Evolutionary conservation across 2,888 invertebrate genomes (phyloP).

Genomic region (Morinoia aosen): DNA sequence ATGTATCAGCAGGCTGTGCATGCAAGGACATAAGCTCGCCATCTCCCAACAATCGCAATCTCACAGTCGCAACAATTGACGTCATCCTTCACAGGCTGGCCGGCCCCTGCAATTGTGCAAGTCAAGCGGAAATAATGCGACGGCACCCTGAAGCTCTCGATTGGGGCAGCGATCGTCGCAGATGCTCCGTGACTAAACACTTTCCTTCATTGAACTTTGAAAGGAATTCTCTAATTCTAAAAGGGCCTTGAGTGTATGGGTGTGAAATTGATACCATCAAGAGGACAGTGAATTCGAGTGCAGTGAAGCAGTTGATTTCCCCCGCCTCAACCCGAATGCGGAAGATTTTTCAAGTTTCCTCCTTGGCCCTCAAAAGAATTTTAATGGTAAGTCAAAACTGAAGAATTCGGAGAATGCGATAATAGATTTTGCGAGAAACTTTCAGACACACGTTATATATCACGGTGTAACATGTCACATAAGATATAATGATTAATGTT

Average conservation of each 20-base stretch:
- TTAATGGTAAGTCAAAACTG: not conserved
- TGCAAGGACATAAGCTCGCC: not conserved
- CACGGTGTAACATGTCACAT: too few relatives aligned
- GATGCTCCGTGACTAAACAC: conserved; percentile 51
- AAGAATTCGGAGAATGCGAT: not conserved
- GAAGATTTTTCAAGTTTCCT: not conserved
- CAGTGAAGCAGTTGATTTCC: conserved; percentile 25
- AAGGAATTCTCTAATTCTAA: conserved; percentile 18
- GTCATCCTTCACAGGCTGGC: not conserved
- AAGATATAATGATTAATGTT: too few relatives aligned
- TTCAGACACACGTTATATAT: not conserved
- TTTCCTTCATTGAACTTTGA: conserved; percentile 16
- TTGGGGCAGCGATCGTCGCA: not conserved
- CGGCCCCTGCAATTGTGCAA: conserved; percentile 46
- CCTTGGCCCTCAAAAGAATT: not conserved
- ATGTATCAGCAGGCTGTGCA: conserved; percentile 34
- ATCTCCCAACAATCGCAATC: conserved; percentile 37
- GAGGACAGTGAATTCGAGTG: not conserved
- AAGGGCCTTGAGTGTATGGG: not conserved
- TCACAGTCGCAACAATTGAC: not conserved
- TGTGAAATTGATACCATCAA: conserved; percentile 40
- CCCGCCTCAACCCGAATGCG: not conserved
- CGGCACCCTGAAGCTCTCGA: not conserved
- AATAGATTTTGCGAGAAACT: not conserved
- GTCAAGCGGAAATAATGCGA: conserved; percentile 44